These are phyloP conservation scores for Drosophila nannoptera DNA, from an alignment of 1,140 invertebrate genomes.

Conservation along the genomic window DNA sequence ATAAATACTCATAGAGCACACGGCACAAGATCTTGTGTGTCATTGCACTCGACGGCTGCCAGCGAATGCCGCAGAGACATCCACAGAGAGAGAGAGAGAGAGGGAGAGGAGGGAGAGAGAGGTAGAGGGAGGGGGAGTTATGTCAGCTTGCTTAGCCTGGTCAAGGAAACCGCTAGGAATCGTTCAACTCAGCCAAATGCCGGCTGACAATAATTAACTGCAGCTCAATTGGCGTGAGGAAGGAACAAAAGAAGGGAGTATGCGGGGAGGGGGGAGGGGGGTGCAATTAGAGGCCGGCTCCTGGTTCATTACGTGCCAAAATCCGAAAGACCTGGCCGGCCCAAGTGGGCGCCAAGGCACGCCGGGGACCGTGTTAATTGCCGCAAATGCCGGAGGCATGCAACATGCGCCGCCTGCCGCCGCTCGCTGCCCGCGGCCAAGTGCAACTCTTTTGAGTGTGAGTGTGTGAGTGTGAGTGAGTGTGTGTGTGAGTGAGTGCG, in stretches of 20 bases:
- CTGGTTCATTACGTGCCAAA: slow-evolving; percentile 68
- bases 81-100: neutral
- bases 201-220: slow-evolving; percentile 69
- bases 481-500: neutral
- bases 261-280: no score
- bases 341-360: slow-evolving; percentile 73
- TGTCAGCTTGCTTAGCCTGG: slow-evolving; percentile 8
- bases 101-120: neutral
- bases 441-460: slow-evolving; percentile 1
- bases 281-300: slow-evolving; percentile 60
- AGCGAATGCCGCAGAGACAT: slow-evolving; percentile 9
- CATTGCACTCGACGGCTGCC: slow-evolving; percentile 64
- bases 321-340: slow-evolving; percentile 35
- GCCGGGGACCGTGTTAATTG: slow-evolving; percentile 73
- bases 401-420: slow-evolving; percentile 27
- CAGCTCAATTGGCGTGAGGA: slow-evolving; percentile 56
- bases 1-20: slow-evolving; percentile 75
- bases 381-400: slow-evolving; percentile 70
- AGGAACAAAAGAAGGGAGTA: no score
- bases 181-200: slow-evolving; percentile 72
- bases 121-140: neutral
- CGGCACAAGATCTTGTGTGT: slow-evolving; percentile 69
- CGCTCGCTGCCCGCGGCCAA: neutral
- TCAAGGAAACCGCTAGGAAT: slow-evolving; percentile 66
- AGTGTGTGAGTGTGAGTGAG: no score